Evolutionary conservation across 2,113 vertebrate species (phyloP).

Genomic region (Fulica atra): DNA sequence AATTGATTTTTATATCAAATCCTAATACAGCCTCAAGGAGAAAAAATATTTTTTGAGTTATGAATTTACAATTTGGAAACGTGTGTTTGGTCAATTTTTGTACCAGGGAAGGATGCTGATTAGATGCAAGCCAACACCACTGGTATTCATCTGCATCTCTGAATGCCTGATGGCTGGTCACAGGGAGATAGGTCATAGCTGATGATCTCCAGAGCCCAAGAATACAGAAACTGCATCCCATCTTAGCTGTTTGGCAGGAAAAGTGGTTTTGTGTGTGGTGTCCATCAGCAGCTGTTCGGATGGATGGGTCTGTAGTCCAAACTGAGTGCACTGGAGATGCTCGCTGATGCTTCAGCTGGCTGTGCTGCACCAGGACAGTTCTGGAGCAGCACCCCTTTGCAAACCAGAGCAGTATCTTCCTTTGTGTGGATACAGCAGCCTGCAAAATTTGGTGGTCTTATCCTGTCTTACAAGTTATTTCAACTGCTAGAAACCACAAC

Average conservation of each 20-base stretch:
- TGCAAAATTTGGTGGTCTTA: neutral
- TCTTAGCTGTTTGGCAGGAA: neutral
- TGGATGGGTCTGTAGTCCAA: neutral
- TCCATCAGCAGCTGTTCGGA: neutral
- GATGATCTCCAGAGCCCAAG: neutral
- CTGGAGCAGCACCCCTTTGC: neutral
- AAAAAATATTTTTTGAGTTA: neutral
- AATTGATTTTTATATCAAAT: neutral
- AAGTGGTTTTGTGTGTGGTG: rapidly evolving
- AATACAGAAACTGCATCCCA: no score
- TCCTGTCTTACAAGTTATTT: neutral
- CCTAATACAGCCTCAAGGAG: neutral
- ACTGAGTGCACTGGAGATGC: rapidly evolving
- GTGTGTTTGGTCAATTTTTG: neutral
- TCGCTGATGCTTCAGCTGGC: neutral
- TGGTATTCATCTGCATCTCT: neutral
- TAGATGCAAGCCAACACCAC: neutral
- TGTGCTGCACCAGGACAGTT: neutral
- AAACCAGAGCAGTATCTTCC: neutral
- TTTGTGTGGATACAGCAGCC: neutral
- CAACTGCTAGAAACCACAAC: neutral
- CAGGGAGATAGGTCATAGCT: neutral
- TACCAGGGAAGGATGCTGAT: neutral
- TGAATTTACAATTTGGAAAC: neutral
- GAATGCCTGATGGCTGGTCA: neutral